Conservation (phyloP, 1,140 invertebrate species). For the Cyphomyrmex costatus region DNA sequence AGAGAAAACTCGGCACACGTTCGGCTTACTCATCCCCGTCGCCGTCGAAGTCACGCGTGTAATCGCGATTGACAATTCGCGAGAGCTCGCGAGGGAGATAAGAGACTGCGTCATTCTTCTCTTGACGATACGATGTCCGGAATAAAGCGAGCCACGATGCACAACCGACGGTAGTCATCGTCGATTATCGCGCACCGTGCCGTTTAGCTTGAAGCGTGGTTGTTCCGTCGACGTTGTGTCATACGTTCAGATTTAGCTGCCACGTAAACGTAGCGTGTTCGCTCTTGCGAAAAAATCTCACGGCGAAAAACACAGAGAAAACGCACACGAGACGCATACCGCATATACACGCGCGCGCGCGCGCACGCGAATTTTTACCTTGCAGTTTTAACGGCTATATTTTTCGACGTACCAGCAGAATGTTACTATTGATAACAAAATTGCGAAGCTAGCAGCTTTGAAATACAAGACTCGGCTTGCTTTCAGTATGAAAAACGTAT, state of each 20-base stretch:
- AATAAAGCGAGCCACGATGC: slow-evolving; percentile 24
- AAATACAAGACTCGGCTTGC: slow-evolving; percentile 37
- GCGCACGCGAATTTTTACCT: slow-evolving; percentile 10
- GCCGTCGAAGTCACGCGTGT: slow-evolving; percentile 10
- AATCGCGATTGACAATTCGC: slow-evolving; percentile 31
- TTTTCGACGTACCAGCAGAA: slow-evolving; percentile 44
- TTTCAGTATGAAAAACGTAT: neutral
- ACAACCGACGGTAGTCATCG: slow-evolving; percentile 13
- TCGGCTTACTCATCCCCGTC: slow-evolving; percentile 42
- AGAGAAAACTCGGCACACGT: slow-evolving; percentile 8
- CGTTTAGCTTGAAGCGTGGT: neutral
- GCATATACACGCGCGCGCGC: neutral
- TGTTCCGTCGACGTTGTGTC: slow-evolving; percentile 6
- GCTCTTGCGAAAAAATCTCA: slow-evolving; percentile 38
- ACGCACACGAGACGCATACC: neutral
- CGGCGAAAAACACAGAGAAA: slow-evolving; percentile 15
- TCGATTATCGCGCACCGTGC: slow-evolving; percentile 30
- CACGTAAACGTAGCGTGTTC: neutral
- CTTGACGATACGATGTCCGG: slow-evolving; percentile 7
- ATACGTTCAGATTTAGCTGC: slow-evolving; percentile 24
- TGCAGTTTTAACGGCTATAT: slow-evolving; percentile 48
- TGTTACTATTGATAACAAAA: slow-evolving; percentile 35
- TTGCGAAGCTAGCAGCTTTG: slow-evolving; percentile 30
- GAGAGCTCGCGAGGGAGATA: slow-evolving; percentile 18
- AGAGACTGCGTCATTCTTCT: slow-evolving; percentile 30